These are phyloP conservation scores for Orthonyx spaldingii DNA, from an alignment of 2,113 vertebrate species.

Conservation along the genomic window DNA sequence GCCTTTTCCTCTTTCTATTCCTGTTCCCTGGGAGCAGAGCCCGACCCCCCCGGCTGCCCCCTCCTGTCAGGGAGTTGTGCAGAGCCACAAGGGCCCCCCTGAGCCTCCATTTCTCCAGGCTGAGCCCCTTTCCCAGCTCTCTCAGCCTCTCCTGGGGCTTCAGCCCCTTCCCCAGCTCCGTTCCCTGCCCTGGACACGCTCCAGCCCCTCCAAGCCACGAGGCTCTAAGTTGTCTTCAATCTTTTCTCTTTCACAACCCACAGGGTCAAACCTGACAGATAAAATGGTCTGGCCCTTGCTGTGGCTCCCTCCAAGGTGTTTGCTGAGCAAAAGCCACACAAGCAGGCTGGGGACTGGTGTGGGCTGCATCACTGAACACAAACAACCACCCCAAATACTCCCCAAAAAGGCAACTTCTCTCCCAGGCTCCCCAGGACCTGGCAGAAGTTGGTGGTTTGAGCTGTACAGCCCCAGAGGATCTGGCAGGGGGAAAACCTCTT, in stretches of 20 bases:
- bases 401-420: neutral
- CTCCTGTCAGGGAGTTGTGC: neutral
- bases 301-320: neutral
- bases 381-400: neutral
- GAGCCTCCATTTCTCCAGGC: neutral
- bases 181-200: accelerated
- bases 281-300: neutral
- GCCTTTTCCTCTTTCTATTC: accelerated
- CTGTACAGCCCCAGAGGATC: neutral
- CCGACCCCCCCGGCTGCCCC: neutral
- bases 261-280: neutral
- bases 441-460: neutral
- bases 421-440: neutral
- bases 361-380: neutral
- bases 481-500: neutral
- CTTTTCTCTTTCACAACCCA: neutral
- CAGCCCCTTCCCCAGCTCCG: neutral
- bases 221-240: neutral
- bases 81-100: neutral
- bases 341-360: neutral
- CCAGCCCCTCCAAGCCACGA: neutral
- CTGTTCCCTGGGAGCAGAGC: neutral
- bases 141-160: neutral
- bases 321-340: neutral
- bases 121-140: neutral